Percentiles rank a stretch among this genome's conserved stretches.
Evolutionary conservation across 2,797 vertebrate genomes (phyloP).

Genomic region (Nyctalus aviator): DNA sequence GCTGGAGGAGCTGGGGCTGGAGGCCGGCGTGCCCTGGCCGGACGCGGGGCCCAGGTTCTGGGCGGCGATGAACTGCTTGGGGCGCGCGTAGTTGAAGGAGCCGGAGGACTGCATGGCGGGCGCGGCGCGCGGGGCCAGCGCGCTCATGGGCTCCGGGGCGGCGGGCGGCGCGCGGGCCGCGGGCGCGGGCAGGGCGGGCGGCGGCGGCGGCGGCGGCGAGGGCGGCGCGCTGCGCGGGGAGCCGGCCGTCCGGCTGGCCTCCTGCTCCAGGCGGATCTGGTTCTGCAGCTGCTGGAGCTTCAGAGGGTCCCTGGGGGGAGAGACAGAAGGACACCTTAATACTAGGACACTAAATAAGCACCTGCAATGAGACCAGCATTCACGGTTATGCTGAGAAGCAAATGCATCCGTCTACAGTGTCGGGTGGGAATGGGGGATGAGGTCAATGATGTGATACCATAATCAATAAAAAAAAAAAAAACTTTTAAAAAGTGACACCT

Average conservation of each 20-base stretch:
- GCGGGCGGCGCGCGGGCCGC: conserved; percentile 88
- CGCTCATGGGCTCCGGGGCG: conserved; percentile 88
- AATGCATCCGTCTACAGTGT: too few relatives aligned
- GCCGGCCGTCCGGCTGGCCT: conserved; percentile 87
- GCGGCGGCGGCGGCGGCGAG: conserved; percentile 93
- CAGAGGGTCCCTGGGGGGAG: conserved; percentile 91
- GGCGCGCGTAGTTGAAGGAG: conserved; percentile 98
- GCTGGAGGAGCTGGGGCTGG: conserved; percentile 93
- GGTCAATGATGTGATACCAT: too few relatives aligned
- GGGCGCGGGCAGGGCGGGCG: conserved; percentile 95
- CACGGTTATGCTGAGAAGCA: too few relatives aligned
- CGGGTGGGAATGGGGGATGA: too few relatives aligned
- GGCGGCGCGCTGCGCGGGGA: conserved; percentile 83
- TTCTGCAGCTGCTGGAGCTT: conserved; percentile 97
- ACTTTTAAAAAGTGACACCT: conserved; percentile 42
- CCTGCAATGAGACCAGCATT: too few relatives aligned
- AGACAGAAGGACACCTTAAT: conserved; percentile 39
- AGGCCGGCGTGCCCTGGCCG: conserved; percentile 92
- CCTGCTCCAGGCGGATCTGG: conserved; percentile 95
- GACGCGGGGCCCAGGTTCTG: conserved; percentile 91
- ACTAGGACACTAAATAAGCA: too few relatives aligned
- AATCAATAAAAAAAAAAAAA: too few relatives aligned
- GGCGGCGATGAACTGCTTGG: conserved; percentile 99
- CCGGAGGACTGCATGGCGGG: conserved; percentile 94
- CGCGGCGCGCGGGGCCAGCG: conserved; percentile 88